Conservation (phyloP, 1,140 invertebrate species). For the Drosophila melanica region DNA sequence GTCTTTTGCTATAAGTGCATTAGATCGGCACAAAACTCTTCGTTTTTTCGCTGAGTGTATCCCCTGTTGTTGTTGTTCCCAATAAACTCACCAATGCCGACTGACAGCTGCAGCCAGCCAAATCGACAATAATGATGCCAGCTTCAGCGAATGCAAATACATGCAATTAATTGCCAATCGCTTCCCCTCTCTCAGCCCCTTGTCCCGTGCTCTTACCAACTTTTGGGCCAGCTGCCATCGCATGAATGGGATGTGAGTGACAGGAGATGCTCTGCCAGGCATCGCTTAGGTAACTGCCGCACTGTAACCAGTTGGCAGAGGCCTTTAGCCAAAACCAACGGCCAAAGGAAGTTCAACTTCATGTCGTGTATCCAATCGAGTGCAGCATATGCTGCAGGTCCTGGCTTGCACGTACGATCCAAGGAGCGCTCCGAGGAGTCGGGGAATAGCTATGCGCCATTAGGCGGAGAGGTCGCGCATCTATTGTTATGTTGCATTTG, state of each 20-base stretch:
- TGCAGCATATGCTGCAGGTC: conserved; percentile 9
- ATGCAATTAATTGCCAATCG: conserved; percentile 6
- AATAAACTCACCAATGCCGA: not conserved
- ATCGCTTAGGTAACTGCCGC: conserved; percentile 1
- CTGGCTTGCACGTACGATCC: conserved; percentile 6
- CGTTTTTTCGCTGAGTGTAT: not conserved
- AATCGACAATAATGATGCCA: conserved; percentile 9
- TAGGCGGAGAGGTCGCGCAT: conserved; percentile 13
- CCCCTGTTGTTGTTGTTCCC: not conserved
- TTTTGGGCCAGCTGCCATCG: conserved; percentile 4
- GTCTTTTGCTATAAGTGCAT: too few relatives aligned
- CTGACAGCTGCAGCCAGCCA: not conserved
- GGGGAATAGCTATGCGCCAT: conserved; percentile 2
- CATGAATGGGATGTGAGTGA: not conserved
- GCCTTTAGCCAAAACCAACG: not conserved
- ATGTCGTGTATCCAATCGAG: conserved; percentile 7
- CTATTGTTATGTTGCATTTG: conserved; percentile 74
- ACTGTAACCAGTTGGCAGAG: conserved; percentile 1
- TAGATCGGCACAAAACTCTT: too few relatives aligned
- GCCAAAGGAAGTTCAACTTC: not conserved
- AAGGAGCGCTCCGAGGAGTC: not conserved
- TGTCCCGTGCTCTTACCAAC: not conserved
- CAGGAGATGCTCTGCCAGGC: not conserved
- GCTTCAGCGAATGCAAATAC: conserved; percentile 1
- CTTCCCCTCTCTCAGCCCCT: too few relatives aligned